These are phyloP conservation scores for Galagoides demidoff DNA, from an alignment of 2,797 vertebrate genomes.

Conservation along the genomic window DNA sequence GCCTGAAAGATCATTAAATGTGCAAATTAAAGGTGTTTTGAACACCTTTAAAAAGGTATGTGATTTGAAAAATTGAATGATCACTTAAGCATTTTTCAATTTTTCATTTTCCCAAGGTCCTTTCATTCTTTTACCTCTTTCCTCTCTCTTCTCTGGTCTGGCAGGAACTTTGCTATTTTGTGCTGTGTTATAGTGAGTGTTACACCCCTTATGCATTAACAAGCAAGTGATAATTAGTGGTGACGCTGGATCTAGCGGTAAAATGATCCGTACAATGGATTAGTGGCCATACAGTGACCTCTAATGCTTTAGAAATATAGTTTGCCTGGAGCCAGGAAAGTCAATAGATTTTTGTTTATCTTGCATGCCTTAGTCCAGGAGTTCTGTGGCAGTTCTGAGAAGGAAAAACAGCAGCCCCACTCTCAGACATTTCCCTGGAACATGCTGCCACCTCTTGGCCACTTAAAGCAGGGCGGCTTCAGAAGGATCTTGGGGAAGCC, in stretches of 20 bases:
- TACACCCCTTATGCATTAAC: not conserved
- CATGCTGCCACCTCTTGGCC: conserved; percentile 74
- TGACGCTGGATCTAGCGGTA: not conserved
- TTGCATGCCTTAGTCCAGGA: not conserved
- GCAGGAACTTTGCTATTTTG: not conserved
- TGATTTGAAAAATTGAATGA: too few relatives aligned
- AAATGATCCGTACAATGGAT: not conserved
- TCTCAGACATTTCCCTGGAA: not conserved
- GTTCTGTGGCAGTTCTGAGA: not conserved
- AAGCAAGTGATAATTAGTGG: not conserved
- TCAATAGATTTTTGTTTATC: not conserved
- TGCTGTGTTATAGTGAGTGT: not conserved
- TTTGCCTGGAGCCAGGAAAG: not conserved
- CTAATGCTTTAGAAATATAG: not conserved
- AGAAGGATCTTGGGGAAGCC: not conserved
- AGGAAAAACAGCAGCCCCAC: not conserved
- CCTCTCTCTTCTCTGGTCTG: not conserved
- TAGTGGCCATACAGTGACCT: not conserved
- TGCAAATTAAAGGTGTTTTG: not conserved
- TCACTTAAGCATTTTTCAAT: not conserved
- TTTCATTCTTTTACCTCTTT: not conserved
- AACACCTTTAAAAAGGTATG: too few relatives aligned
- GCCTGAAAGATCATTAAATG: not conserved
- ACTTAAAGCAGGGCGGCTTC: not conserved
- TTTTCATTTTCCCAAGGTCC: not conserved